Evolutionary conservation across 2,797 vertebrate genomes (phyloP).

Genomic region (Cetoscarus ocellatus): DNA sequence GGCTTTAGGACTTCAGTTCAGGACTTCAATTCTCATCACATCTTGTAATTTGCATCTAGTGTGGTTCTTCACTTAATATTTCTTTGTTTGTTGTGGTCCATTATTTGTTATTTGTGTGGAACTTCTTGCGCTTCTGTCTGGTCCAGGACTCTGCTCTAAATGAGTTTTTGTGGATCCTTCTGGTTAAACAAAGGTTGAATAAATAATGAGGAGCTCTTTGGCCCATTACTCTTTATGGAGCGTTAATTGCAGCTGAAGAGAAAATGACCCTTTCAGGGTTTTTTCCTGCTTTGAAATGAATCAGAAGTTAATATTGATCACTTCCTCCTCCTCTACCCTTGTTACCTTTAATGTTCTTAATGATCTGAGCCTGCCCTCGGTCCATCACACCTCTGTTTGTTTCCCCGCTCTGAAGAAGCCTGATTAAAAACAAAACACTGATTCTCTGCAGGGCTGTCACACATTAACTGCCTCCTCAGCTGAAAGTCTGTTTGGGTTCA

Average conservation of each 20-base stretch:
- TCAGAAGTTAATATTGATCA: background rate
- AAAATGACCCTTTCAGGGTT: background rate
- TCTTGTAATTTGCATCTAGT: too few species aligned
- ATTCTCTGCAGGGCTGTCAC: constrained; percentile 27
- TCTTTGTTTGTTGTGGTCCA: too few species aligned
- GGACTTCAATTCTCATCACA: too few species aligned
- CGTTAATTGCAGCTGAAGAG: background rate
- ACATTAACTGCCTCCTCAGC: constrained; percentile 49
- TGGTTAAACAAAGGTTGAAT: too few species aligned
- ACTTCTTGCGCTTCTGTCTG: background rate
- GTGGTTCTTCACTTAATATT: too few species aligned
- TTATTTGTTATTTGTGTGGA: background rate
- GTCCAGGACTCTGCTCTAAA: too few species aligned
- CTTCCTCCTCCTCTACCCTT: background rate
- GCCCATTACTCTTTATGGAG: background rate
- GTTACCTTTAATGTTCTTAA: constrained; percentile 4
- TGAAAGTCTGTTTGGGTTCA: constrained; percentile 44
- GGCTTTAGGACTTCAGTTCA: too few species aligned
- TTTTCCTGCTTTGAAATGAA: background rate
- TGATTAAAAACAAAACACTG: constrained; percentile 18
- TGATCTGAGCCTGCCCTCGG: background rate
- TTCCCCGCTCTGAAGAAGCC: constrained; percentile 14
- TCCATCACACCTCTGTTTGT: constrained; percentile 16
- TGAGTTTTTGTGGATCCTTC: too few species aligned
- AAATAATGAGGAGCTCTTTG: background rate